These are phyloP conservation scores for Rhinichthys osculus DNA, from an alignment of 2,797 vertebrate genomes.

Conservation along the genomic window DNA sequence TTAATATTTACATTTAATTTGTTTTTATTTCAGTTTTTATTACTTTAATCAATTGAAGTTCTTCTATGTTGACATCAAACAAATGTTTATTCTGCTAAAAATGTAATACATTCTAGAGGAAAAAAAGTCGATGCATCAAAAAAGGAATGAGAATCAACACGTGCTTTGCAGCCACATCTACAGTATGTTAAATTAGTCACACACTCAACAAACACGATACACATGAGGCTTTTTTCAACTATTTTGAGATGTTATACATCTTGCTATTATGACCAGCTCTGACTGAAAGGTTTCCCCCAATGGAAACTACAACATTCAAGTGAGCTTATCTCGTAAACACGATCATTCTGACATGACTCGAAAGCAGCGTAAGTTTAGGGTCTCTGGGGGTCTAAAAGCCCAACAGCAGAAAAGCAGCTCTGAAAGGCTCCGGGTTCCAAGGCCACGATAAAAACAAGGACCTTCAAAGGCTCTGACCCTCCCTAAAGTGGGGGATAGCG, in stretches of 20 bases:
- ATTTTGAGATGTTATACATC: too few relatives aligned
- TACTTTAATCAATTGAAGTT: too few relatives aligned
- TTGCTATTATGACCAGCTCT: not conserved
- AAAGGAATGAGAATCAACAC: not conserved
- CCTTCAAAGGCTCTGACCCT: constrained; percentile 24
- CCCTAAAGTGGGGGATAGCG: not conserved
- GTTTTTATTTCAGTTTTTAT: not conserved
- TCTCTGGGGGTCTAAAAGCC: constrained; percentile 11
- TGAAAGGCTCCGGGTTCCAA: not conserved
- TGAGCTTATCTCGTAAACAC: not conserved
- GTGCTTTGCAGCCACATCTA: not conserved
- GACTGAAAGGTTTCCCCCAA: not conserved
- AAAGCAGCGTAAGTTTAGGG: not conserved
- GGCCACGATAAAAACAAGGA: constrained; percentile 13
- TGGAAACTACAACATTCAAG: not conserved
- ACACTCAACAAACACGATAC: not conserved
- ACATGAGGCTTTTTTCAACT: not conserved
- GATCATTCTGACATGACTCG: not conserved
- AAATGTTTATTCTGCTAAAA: not conserved
- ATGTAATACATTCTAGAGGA: not conserved
- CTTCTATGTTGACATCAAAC: not conserved
- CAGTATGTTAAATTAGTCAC: not conserved
- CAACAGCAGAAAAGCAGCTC: not conserved
- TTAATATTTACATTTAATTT: not conserved
- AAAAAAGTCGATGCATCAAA: not conserved